Conservation (phyloP, 2,888 invertebrate genomes). For the Pelosia muscerda region DNA sequence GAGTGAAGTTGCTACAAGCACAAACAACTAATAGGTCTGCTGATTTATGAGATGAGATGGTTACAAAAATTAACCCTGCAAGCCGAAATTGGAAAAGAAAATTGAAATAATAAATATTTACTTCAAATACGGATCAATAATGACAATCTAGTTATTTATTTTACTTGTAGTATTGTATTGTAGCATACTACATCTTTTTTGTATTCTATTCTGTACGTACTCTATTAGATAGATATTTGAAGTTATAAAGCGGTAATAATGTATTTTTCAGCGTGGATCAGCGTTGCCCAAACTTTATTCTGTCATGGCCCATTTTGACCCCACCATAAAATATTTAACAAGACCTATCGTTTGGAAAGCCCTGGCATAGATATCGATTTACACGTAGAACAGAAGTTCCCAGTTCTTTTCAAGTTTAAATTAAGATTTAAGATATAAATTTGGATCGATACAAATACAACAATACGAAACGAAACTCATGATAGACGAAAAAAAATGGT, state of each 20-base stretch:
- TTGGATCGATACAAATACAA: background rate
- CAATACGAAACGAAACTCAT: background rate
- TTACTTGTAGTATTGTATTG: too few relatives aligned
- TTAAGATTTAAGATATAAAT: background rate
- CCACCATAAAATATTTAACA: background rate
- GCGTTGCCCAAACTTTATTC: constrained; percentile 1
- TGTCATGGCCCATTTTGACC: background rate
- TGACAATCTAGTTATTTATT: background rate
- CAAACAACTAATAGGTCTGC: too few relatives aligned
- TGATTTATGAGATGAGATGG: background rate
- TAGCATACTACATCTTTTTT: background rate
- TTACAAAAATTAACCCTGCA: background rate
- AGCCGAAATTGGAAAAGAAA: background rate
- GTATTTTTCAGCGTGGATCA: constrained; percentile 3
- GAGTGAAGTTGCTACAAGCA: background rate
- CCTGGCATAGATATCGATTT: background rate
- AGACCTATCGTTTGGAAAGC: background rate
- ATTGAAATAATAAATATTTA: background rate
- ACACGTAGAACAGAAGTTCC: background rate
- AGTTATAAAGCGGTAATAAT: constrained; percentile 12
- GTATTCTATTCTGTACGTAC: background rate
- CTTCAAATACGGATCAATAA: background rate
- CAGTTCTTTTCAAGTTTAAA: background rate
- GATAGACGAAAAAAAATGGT: background rate
- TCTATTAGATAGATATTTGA: constrained; percentile 3